Conservation (phyloP, 2,888 invertebrate species). For the Eurois occulta region DNA sequence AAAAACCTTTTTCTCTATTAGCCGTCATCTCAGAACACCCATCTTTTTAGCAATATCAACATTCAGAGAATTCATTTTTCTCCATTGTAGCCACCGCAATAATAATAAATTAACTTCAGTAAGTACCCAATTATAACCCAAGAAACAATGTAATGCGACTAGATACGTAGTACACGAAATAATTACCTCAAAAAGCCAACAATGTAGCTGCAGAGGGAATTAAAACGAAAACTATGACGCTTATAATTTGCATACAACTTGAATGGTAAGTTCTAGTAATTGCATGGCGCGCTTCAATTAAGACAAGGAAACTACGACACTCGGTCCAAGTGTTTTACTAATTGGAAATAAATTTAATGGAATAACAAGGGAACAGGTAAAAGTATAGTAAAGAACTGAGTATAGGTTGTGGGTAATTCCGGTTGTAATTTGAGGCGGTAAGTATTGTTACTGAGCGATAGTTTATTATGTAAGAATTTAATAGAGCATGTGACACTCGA, state of each 20-base stretch:
- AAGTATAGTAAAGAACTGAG: slow-evolving; percentile 12
- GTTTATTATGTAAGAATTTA: too few species aligned
- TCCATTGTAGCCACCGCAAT: too few species aligned
- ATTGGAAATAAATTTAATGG: slow-evolving; percentile 60
- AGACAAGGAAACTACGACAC: slow-evolving; percentile 55
- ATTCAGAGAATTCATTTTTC: too few species aligned
- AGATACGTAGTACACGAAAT: neutral
- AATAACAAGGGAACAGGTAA: slow-evolving; percentile 39
- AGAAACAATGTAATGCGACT: slow-evolving; percentile 16
- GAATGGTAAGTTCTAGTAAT: slow-evolving; percentile 47
- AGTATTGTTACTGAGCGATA: neutral
- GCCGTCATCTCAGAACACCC: too few species aligned
- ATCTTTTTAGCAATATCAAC: too few species aligned
- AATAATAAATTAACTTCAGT: slow-evolving; percentile 7
- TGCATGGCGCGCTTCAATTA: slow-evolving; percentile 57
- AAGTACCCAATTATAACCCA: neutral
- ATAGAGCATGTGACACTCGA: too few species aligned
- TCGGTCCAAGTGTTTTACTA: slow-evolving; percentile 59
- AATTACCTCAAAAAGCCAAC: slow-evolving; percentile 33
- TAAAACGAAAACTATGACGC: slow-evolving; percentile 48
- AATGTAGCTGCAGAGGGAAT: slow-evolving; percentile 32
- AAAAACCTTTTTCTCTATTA: too few species aligned
- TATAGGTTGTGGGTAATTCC: too few species aligned
- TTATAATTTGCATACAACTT: slow-evolving; percentile 50
- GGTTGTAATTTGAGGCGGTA: neutral